Evolutionary conservation across 2,888 invertebrate species (phyloP).

Genomic region (Perizoma flavofasciatum): DNA sequence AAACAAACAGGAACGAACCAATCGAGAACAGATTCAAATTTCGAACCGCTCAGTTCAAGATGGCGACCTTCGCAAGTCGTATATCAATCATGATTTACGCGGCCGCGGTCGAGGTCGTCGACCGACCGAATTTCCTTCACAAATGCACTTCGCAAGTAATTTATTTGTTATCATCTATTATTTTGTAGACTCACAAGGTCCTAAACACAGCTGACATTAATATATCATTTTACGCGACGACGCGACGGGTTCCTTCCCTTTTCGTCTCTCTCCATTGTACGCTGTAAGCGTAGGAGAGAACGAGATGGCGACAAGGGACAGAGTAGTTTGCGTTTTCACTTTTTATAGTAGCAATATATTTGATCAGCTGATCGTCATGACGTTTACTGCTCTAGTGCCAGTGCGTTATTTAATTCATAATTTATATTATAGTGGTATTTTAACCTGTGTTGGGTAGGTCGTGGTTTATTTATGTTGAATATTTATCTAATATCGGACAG

Average conservation of each 20-base stretch:
- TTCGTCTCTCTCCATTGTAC: constrained; percentile 53
- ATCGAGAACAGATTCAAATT: constrained; percentile 77
- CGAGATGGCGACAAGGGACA: constrained; percentile 61
- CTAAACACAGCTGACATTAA: constrained; percentile 84
- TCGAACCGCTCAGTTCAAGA: constrained; percentile 76
- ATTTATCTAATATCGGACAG: constrained; percentile 63
- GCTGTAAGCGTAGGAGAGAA: constrained; percentile 41
- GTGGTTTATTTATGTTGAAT: constrained; percentile 75
- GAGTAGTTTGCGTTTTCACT: constrained; percentile 81
- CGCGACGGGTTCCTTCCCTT: constrained; percentile 56
- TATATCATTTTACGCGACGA: constrained; percentile 83
- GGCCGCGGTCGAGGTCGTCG: constrained; percentile 78
- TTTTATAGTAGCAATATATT: constrained; percentile 84
- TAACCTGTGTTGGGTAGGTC: constrained; percentile 74
- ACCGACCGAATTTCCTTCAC: constrained; percentile 81
- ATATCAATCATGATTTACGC: constrained; percentile 82
- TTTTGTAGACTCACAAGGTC: constrained; percentile 83
- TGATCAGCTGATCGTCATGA: constrained; percentile 83
- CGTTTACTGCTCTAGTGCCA: constrained; percentile 74
- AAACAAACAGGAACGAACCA: constrained; percentile 54
- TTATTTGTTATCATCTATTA: constrained; percentile 84
- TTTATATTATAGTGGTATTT: constrained; percentile 78
- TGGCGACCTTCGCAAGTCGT: constrained; percentile 81
- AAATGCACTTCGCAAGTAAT: constrained; percentile 81
- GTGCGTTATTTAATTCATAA: constrained; percentile 81